Percentiles rank a stretch among this genome's conserved stretches.
These are phyloP conservation scores for Triplophysa bombifrons DNA, from an alignment of 2,797 vertebrate genomes.

Conservation along the genomic window DNA sequence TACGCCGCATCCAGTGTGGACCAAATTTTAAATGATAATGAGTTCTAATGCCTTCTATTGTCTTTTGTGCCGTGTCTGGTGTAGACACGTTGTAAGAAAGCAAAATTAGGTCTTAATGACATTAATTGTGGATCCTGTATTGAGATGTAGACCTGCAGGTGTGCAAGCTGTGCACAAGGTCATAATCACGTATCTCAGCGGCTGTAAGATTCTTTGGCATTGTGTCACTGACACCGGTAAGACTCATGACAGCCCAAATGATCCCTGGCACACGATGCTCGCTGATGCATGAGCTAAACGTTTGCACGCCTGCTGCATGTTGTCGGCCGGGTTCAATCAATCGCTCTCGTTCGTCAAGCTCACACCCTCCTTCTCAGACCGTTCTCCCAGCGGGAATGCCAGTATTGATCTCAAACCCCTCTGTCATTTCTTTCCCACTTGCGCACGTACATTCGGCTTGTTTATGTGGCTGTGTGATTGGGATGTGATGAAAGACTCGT, in stretches of 20 bases:
- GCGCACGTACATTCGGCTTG: slow-evolving; percentile 17
- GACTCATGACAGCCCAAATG: slow-evolving; percentile 42
- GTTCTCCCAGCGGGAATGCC: slow-evolving; percentile 17
- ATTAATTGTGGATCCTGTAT: not conserved
- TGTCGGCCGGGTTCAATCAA: slow-evolving; percentile 40
- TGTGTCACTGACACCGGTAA: slow-evolving; percentile 4
- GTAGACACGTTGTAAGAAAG: not conserved
- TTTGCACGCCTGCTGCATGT: slow-evolving; percentile 4
- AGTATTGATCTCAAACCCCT: slow-evolving; percentile 24
- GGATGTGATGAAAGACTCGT: slow-evolving; percentile 41
- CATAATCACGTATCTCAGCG: not conserved
- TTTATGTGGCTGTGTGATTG: slow-evolving; percentile 29
- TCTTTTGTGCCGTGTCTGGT: no score
- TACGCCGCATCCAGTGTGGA: no score
- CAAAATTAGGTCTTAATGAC: not conserved
- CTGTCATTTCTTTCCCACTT: slow-evolving; percentile 29
- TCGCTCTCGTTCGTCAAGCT: slow-evolving; percentile 19
- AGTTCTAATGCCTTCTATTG: no score
- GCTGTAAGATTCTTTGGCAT: not conserved
- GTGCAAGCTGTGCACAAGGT: not conserved
- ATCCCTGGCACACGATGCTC: slow-evolving; percentile 26
- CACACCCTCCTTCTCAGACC: slow-evolving; percentile 17
- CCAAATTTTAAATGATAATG: no score
- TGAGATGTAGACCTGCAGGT: not conserved
- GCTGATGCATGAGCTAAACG: slow-evolving; percentile 38